These are phyloP conservation scores for Coregonus ussuriensis DNA, from an alignment of 2,797 vertebrate species.

Conservation along the genomic window DNA sequence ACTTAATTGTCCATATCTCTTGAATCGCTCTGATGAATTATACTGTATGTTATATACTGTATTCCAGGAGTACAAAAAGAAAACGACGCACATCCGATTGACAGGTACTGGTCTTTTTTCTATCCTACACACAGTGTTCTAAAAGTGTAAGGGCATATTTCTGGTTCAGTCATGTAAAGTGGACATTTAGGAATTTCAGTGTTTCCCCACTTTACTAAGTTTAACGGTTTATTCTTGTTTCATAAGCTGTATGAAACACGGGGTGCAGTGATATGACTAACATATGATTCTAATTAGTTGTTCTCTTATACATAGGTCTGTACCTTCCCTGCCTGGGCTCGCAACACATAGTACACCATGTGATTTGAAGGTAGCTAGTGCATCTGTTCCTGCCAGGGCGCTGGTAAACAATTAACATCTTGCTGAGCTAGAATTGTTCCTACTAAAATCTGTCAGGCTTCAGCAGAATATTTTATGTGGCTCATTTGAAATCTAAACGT, in stretches of 20 bases:
- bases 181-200: neutral
- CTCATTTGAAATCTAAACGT: conserved; percentile 56
- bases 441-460: conserved; percentile 43
- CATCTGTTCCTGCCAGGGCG: conserved; percentile 27
- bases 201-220: neutral
- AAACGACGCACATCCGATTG: conserved; percentile 70
- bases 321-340: conserved; percentile 3
- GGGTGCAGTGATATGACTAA: neutral
- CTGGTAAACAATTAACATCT: conserved; percentile 64
- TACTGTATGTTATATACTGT: neutral
- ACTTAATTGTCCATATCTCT: neutral
- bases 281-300: conserved; percentile 18
- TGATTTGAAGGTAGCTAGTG: conserved; percentile 20
- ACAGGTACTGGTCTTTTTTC: too few relatives aligned
- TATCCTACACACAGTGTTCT: too few relatives aligned
- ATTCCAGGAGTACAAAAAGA: neutral
- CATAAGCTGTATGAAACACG: neutral
- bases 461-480: conserved; percentile 72
- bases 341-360: conserved; percentile 25
- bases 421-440: conserved; percentile 68
- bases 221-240: neutral
- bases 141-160: too few relatives aligned
- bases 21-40: neutral
- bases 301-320: neutral
- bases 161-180: too few relatives aligned